Evolutionary conservation across 2,113 vertebrate species (phyloP), one percentile per base, ranked within the genome.

Genomic region (Poecile atricapillus): DNA sequence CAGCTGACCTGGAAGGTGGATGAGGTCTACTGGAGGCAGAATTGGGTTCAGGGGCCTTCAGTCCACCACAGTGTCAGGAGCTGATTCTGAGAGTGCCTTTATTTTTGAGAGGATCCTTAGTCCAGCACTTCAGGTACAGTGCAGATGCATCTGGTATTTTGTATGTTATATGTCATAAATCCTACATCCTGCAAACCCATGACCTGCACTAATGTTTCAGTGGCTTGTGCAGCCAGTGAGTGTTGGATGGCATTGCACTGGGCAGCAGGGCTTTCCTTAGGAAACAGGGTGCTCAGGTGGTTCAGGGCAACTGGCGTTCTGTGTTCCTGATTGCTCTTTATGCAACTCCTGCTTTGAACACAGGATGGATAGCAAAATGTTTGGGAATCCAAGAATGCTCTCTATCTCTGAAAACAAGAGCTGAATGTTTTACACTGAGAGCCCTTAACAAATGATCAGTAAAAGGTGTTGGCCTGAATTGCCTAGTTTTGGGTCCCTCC

Each of bases 221-320:
- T 7, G 31, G 14, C n/a, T 77, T 8, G 8, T 56, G 21, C 71
- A 60, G 2, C 30, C 44, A 43, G 10, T 31, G 63, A 47, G 28
- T 9, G 18, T 31, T 49, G 33, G 53, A 43, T 49, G n/a, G 23
- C 5, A 4, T n/a, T 53, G 24, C 2, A 2, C 4, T 59, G 70
- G 69, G 16, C 56, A 75, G 23, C 18, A 71, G n/a, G 31, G 41
- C n/a, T 80, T 85, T 64, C 33, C 35, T 76, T 19, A 23, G 39
- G 12, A 15, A 30, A 35, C 47, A n/a, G 14, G 7, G 17, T 28
- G 22, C 33, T 43, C 43, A 60, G 31, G 31, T 63, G 30, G 21
- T n/a, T 41, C 59, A 25, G 20, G n/a, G 22, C 3, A 30, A 23
- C 13, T 0, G 0, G 7, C 25, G 67, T 53, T 81, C 60, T 0